Evolutionary conservation across 37 sponge, comb jelly and placozoan genomes (phyloP).

Genomic region (Hexactinellida sp.): DNA sequence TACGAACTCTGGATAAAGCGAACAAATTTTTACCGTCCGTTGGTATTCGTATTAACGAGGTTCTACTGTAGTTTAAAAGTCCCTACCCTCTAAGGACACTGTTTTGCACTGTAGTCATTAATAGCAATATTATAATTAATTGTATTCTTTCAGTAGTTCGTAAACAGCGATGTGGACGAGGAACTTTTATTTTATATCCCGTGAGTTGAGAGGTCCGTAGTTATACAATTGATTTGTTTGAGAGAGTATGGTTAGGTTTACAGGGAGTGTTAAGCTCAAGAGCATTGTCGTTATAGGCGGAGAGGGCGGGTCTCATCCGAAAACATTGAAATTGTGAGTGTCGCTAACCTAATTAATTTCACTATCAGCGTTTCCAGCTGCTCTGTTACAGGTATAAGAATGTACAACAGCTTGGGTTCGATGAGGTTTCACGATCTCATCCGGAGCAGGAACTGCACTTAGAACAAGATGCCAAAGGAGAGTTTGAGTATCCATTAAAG

Average conservation of each 20-base stretch:
- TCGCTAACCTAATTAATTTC: background rate
- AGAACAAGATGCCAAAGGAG: constrained; percentile 37
- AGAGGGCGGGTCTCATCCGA: constrained; percentile 64
- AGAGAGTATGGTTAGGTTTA: constrained; percentile 36
- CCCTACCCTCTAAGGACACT: too few species aligned
- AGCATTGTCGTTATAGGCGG: constrained; percentile 67
- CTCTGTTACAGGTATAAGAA: constrained; percentile 77
- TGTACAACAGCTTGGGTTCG: constrained; percentile 70
- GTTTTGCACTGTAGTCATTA: too few species aligned
- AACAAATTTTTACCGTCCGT: too few species aligned
- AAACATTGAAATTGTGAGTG: constrained; percentile 64
- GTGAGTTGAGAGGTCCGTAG: constrained; percentile 26
- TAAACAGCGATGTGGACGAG: constrained; percentile 91
- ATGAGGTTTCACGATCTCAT: constrained; percentile 47
- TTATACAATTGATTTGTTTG: background rate
- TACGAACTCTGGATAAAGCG: too few species aligned
- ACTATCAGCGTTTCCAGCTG: background rate
- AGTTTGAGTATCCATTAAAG: constrained; percentile 74
- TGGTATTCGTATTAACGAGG: too few species aligned
- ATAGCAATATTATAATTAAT: background rate
- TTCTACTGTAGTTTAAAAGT: too few species aligned
- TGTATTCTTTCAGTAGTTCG: constrained; percentile 45
- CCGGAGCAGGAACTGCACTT: constrained; percentile 71
- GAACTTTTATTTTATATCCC: constrained; percentile 83
- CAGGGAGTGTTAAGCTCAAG: constrained; percentile 87